These are phyloP conservation scores for Procavia capensis DNA, from an alignment of 2,113 vertebrate genomes.

Conservation along the genomic window DNA sequence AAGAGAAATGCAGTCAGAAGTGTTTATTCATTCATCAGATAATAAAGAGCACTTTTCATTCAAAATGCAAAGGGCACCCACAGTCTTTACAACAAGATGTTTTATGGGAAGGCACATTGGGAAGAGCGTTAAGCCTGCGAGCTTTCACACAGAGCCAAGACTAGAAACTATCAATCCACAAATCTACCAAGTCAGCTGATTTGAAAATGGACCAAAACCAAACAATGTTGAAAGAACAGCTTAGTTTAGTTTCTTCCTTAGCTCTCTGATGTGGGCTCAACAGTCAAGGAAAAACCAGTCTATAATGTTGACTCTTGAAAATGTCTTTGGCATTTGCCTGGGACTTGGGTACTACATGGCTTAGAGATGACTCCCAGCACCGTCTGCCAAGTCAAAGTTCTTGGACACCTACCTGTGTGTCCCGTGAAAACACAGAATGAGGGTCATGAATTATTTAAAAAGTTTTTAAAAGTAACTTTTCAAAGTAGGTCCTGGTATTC, in stretches of 20 bases:
- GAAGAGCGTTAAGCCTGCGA: neutral
- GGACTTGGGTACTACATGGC: neutral
- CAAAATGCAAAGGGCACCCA: constrained; percentile 39
- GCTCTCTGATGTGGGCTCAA: neutral
- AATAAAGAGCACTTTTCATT: constrained; percentile 66
- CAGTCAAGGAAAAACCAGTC: neutral
- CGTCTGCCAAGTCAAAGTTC: neutral
- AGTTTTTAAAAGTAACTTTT: constrained; percentile 26
- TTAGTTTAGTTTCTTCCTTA: neutral
- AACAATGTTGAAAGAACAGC: neutral
- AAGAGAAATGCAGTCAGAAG: constrained; percentile 59
- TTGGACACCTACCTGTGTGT: neutral
- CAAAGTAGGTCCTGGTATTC: neutral
- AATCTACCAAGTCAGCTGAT: neutral
- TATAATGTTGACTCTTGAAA: neutral
- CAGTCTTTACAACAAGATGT: constrained; percentile 36
- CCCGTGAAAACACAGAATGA: neutral
- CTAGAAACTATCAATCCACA: neutral
- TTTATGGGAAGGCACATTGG: constrained; percentile 10
- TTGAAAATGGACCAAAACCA: neutral
- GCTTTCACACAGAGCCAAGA: neutral
- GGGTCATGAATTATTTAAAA: constrained; percentile 10
- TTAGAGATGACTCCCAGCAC: neutral
- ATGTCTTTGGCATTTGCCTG: neutral
- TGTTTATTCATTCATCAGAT: constrained; percentile 74